phyloP scores from a whole-genome alignment of 2,888 invertebrate genomes.

The Megaustenia siamemsis region DNA sequence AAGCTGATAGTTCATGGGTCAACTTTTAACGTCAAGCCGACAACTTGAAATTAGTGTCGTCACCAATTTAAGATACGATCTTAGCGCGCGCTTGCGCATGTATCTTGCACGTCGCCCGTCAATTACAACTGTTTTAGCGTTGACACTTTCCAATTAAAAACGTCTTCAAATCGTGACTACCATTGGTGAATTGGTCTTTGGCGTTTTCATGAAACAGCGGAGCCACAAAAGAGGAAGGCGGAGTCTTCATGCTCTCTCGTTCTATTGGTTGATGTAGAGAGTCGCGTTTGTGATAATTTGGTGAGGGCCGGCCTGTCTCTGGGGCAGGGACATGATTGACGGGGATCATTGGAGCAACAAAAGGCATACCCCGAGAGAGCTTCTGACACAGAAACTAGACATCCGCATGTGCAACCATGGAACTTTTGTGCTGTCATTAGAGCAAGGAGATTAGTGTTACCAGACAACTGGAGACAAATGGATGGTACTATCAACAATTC shows the following conservation, averaged over 20 bases:
- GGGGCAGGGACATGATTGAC: constrained; percentile 59
- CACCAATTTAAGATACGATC: too few species aligned
- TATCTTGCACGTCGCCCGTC: constrained; percentile 49
- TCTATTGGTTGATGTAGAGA: constrained; percentile 57
- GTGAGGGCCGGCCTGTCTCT: constrained; percentile 58
- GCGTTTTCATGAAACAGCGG: constrained; percentile 32
- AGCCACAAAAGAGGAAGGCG: constrained; percentile 55
- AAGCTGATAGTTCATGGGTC: too few species aligned
- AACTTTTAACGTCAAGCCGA: too few species aligned
- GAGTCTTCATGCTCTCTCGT: constrained; percentile 49
- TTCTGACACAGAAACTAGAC: constrained; percentile 60
- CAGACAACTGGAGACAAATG: constrained; percentile 2
- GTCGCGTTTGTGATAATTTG: constrained; percentile 53
- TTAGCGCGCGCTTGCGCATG: neutral
- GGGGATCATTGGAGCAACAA: constrained; percentile 73
- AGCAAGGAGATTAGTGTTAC: constrained; percentile 55
- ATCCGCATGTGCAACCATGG: constrained; percentile 27
- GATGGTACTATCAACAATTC: neutral
- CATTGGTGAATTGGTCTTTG: constrained; percentile 62
- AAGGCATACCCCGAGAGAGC: constrained; percentile 75
- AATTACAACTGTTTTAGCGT: constrained; percentile 54
- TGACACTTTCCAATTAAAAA: too few species aligned
- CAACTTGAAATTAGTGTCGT: too few species aligned
- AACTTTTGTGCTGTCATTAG: constrained; percentile 29
- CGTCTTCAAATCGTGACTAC: neutral